Percentiles rank a stretch among this genome's conserved stretches.
phyloP scores from a whole-genome alignment of 1,140 invertebrate species.

The Episyrphus balteatus region DNA sequence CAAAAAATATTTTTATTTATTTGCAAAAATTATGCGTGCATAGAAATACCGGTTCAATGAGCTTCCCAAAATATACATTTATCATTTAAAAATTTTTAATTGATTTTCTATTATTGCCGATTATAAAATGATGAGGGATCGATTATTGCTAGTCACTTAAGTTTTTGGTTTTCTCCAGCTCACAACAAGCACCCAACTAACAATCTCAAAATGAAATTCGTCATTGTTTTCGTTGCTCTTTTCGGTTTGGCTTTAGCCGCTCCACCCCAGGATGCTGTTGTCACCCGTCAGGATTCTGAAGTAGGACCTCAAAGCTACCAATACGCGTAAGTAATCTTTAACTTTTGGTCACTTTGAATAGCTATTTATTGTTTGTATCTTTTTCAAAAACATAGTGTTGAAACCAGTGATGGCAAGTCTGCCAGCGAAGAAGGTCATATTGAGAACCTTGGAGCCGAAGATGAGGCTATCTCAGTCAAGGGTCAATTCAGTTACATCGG shows the following conservation, averaged over 20 bases:
- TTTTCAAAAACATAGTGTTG: too few species aligned
- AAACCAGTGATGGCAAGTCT: slow-evolving; percentile 51
- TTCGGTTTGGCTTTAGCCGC: slow-evolving; percentile 25
- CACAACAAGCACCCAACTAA: neutral
- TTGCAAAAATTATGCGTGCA: too few species aligned
- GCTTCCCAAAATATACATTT: too few species aligned
- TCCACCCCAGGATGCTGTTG: slow-evolving; percentile 19
- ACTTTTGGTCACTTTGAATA: too few species aligned
- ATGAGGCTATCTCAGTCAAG: slow-evolving; percentile 44
- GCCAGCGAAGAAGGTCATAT: slow-evolving; percentile 49
- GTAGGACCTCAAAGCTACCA: slow-evolving; percentile 36
- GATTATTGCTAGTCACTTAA: too few species aligned
- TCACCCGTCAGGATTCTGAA: slow-evolving; percentile 29
- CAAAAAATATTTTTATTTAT: too few species aligned
- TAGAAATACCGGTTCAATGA: too few species aligned
- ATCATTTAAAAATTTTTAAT: too few species aligned
- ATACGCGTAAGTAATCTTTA: slow-evolving; percentile 39
- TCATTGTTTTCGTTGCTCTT: slow-evolving; percentile 12
- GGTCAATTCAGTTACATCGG: slow-evolving; percentile 53
- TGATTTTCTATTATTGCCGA: too few species aligned
- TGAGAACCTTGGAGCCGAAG: slow-evolving; percentile 48
- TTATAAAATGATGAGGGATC: too few species aligned
- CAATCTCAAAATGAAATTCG: slow-evolving; percentile 11
- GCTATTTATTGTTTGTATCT: too few species aligned
- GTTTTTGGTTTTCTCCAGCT: too few species aligned